phyloP scores from a whole-genome alignment of 30 jellyfish, hydroid and myxozoan species.

The Hydra vulgaris region DNA sequence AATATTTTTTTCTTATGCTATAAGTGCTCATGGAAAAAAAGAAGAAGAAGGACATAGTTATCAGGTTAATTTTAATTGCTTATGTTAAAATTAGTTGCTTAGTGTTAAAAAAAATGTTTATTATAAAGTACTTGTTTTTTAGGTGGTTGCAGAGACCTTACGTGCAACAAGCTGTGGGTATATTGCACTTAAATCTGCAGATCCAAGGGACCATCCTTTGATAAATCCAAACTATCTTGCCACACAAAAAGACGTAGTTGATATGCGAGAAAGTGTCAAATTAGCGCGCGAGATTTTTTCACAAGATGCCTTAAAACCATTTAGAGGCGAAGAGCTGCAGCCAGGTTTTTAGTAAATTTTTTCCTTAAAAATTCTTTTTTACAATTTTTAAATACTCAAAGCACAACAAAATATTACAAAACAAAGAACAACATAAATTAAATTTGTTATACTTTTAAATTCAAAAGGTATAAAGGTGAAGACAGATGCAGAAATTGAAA shows the following conservation, averaged over 20 bases:
- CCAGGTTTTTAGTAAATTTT: no score
- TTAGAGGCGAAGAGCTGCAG: conserved; percentile 64
- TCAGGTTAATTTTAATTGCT: no score
- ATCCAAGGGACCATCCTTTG: conserved; percentile 57
- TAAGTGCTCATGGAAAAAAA: conserved; percentile 67
- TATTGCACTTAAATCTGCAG: conserved; percentile 33
- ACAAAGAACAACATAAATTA: no score
- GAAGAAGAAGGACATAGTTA: conserved; percentile 76
- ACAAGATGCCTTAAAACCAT: conserved; percentile 68
- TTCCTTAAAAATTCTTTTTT: no score
- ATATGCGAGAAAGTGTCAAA: conserved; percentile 65
- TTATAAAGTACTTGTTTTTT: no score
- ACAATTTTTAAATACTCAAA: no score
- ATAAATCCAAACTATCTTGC: conserved; percentile 61
- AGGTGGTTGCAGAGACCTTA: conserved; percentile 78
- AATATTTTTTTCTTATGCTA: conserved; percentile 82
- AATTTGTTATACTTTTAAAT: no score
- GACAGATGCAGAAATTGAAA: conserved; percentile 81
- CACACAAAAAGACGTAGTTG: conserved; percentile 60
- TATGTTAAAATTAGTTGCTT: no score
- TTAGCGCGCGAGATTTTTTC: conserved; percentile 66
- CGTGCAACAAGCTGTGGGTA: conserved; percentile 79
- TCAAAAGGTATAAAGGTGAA: conserved; percentile 51
- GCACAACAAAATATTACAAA: no score
- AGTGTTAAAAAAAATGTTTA: no score